Conservation (phyloP, 2,797 vertebrate species). For the Dicrostonyx torquatus region DNA sequence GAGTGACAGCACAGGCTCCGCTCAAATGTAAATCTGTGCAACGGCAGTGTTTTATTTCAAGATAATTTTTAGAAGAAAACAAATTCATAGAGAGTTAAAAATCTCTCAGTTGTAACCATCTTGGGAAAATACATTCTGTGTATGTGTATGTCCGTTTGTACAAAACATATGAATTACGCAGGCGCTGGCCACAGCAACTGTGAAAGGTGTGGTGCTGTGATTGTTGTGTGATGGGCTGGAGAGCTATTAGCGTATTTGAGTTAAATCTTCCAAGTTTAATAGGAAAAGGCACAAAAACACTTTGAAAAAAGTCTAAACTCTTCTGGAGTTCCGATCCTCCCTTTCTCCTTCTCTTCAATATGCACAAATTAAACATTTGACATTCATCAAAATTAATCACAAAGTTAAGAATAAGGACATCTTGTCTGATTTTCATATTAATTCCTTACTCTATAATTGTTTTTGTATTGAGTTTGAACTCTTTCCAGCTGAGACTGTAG, state of each 20-base stretch:
- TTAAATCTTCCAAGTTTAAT: conserved; percentile 39
- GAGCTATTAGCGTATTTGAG: background rate
- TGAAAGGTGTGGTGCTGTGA: background rate
- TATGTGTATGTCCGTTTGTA: background rate
- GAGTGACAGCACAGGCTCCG: background rate
- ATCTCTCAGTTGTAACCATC: background rate
- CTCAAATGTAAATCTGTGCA: conserved; percentile 15
- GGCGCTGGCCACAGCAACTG: background rate
- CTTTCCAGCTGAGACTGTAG: background rate
- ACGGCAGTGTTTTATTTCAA: background rate
- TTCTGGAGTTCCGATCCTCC: background rate
- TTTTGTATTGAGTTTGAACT: conserved; percentile 21
- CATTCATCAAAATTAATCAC: background rate
- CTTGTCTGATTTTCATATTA: background rate
- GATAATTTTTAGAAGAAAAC: conserved; percentile 31
- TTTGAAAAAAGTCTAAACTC: background rate
- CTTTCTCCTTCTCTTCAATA: background rate
- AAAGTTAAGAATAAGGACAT: background rate
- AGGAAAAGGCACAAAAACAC: background rate
- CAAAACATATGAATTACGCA: background rate
- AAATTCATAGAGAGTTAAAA: background rate
- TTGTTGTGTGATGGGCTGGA: background rate
- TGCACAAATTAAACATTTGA: conserved; percentile 16
- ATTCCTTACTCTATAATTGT: background rate
- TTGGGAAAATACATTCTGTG: background rate